Evolutionary conservation across 2,797 vertebrate species (phyloP), one percentile per base, ranked within the genome.

Genomic region (Lophius americanus): DNA sequence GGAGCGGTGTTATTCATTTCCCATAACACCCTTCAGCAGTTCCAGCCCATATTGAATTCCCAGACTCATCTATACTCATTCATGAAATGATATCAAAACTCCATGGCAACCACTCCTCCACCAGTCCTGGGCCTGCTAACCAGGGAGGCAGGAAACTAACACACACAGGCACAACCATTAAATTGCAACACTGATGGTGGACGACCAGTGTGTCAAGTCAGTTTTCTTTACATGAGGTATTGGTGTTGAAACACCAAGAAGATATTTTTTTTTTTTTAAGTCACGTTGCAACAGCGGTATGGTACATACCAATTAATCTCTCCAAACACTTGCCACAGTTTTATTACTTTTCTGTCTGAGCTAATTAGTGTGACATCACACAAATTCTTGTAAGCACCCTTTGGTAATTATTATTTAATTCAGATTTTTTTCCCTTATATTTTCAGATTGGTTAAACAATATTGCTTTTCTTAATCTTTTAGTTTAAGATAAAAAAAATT

Each of bases 31-130:
- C 80, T 78, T 89, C 85, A 82, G 86, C 83, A 75, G 78, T 79
- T 74, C 68, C 75, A 74, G 77, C 69, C 84, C 82, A 82, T 89
- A 87, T 88, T 88, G 85, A 92, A 86, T 88, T 88, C 84, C 77
- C 77, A 85, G 83, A 87, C 83, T 90, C 86, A 91, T 92, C 89
- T 90, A 90, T 91, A 91, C 75, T 89, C 80, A 86, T 91, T 86
- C 86, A 85, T 87, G 75, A 92, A 88, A 90, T 88, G 71, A 88
- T 92, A 86, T 90, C 89, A 91, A 88, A 90, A 90, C 84, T 88
- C 90, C 86, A 88, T 91, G 84, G 88, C 84, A 91, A 88, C 89
- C 83, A 79, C 68, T 85, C 69, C 63, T 81, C 76, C 72, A 76
- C 75, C 83, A 76, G 80, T 86, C 84, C 64, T 47, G 52, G 83